These are phyloP conservation scores for Botia kubotai DNA, from an alignment of 2,797 vertebrate genomes.

Conservation along the genomic window DNA sequence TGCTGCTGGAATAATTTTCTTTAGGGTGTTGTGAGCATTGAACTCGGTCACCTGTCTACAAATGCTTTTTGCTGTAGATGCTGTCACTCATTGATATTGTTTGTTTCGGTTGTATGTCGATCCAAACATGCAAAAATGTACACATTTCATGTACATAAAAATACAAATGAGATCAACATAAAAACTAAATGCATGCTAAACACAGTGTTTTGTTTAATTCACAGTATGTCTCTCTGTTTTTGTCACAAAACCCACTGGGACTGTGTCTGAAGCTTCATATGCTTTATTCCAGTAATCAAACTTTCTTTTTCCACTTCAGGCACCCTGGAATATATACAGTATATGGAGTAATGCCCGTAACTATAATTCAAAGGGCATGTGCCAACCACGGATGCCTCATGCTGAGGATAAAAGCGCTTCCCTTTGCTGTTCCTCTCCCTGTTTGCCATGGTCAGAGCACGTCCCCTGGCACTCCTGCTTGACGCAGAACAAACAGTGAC, in stretches of 20 bases:
- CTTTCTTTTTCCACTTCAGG: constrained; percentile 19
- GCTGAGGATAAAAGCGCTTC: constrained; percentile 20
- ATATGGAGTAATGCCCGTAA: constrained; percentile 5
- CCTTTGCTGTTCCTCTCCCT: neutral
- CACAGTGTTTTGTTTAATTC: constrained; percentile 3
- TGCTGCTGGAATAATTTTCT: too few species aligned
- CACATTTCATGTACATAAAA: neutral
- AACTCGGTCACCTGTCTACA: too few species aligned
- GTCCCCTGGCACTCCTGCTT: constrained; percentile 43
- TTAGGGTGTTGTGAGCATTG: too few species aligned
- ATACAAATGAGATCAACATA: neutral
- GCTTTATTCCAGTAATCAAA: constrained; percentile 22
- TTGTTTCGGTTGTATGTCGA: neutral
- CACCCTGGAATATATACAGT: constrained; percentile 18
- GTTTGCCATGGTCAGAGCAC: constrained; percentile 29
- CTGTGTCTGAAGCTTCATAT: neutral
- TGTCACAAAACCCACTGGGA: constrained; percentile 2
- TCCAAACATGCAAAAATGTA: neutral
- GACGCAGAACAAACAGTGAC: constrained; percentile 49
- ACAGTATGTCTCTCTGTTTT: neutral
- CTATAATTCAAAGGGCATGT: constrained; percentile 19
- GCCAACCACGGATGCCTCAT: constrained; percentile 41
- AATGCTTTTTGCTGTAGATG: too few species aligned
- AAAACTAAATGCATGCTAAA: neutral
- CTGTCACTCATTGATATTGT: too few species aligned